A percentile compares a stretch with the other conserved stretches of the same genome.
phyloP scores from a whole-genome alignment of 2,888 invertebrate species.

The Zelleria hepariella region DNA sequence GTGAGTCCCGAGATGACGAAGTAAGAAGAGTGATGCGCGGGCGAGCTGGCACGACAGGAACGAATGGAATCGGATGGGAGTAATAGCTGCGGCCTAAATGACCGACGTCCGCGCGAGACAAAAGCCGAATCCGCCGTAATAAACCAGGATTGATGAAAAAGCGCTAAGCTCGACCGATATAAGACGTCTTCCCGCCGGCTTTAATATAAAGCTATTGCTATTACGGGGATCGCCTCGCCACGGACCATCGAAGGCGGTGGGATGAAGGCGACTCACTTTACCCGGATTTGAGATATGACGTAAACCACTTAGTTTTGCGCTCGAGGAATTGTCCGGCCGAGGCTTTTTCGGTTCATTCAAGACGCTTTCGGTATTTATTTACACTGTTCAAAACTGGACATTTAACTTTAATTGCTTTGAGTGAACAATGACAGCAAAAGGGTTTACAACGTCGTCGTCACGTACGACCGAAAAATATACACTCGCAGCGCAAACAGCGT shows the following conservation, averaged over 20 bases:
- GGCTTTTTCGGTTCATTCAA: constrained; percentile 31
- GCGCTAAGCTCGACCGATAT: constrained; percentile 75
- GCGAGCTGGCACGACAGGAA: constrained; percentile 55
- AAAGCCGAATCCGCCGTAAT: constrained; percentile 67
- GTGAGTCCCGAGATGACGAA: constrained; percentile 38
- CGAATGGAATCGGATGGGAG: constrained; percentile 63
- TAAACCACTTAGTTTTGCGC: constrained; percentile 58
- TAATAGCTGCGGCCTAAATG: constrained; percentile 66
- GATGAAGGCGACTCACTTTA: constrained; percentile 55
- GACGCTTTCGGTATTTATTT: not conserved
- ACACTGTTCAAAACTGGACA: not conserved
- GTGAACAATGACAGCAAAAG: not conserved
- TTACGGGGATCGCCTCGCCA: constrained; percentile 60
- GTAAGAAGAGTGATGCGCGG: constrained; percentile 44
- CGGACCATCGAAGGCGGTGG: constrained; percentile 58
- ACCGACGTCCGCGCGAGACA: constrained; percentile 66
- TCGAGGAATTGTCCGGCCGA: constrained; percentile 36
- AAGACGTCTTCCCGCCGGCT: constrained; percentile 59
- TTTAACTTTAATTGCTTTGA: not conserved
- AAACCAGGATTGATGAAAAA: constrained; percentile 74
- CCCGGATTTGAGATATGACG: constrained; percentile 72
- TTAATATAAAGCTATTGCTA: constrained; percentile 72
- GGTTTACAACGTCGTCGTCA: not conserved
- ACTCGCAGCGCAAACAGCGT: constrained; percentile 12
- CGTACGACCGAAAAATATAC: not conserved